phyloP scores from a whole-genome alignment of 2,797 vertebrate species.

The Rallus crepitans region DNA sequence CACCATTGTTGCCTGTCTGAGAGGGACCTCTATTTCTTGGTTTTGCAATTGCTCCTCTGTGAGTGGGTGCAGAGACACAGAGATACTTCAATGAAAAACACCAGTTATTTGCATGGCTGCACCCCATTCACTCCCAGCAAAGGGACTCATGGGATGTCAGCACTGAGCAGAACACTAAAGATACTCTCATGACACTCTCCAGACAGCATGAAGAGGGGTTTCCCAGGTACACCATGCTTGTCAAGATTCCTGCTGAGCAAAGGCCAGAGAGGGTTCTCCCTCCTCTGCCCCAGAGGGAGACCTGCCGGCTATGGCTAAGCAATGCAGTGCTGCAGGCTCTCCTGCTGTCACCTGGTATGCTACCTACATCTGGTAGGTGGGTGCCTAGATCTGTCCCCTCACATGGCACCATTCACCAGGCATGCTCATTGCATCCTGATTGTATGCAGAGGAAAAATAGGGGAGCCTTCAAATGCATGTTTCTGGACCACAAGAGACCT shows the following conservation, averaged over 20 bases:
- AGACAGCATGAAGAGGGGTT: not conserved
- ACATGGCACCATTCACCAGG: not conserved
- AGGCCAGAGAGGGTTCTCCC: not conserved
- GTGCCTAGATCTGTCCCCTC: not conserved
- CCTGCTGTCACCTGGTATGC: too few relatives aligned
- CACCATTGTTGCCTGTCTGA: rapidly evolving
- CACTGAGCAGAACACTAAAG: not conserved
- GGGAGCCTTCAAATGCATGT: not conserved
- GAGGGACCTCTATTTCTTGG: not conserved
- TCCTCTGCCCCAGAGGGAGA: not conserved
- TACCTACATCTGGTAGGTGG: too few relatives aligned
- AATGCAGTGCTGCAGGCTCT: not conserved
- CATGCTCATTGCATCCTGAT: not conserved
- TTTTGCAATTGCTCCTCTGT: not conserved
- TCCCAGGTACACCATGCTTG: not conserved
- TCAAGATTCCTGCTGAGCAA: not conserved
- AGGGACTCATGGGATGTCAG: not conserved
- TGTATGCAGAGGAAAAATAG: not conserved
- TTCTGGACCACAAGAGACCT: not conserved
- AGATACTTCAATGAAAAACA: not conserved
- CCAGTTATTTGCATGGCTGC: not conserved
- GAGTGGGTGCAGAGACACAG: not conserved
- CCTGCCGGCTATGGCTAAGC: rapidly evolving
- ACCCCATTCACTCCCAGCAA: not conserved
- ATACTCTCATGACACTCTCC: not conserved